Base-by-base conservation (phyloP, 2,797 vertebrate species). In the Darevskia mixta region DNA sequence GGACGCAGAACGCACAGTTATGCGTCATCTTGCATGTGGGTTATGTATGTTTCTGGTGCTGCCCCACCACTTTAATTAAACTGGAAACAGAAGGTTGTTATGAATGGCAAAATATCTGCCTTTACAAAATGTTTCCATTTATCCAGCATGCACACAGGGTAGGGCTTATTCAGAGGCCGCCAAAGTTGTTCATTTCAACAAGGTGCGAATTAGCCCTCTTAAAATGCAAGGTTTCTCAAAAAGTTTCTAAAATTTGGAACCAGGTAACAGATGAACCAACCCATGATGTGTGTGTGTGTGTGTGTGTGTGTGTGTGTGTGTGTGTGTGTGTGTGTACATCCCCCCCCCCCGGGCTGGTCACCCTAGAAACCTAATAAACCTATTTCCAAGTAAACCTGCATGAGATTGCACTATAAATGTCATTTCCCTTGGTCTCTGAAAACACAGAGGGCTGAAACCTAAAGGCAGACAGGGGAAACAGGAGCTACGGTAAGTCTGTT, bases 11-110 rank as follows among this genome's bases (percentile, higher is more conserved):
- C 73, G 23, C 49, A n/a, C 45, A 86, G 7, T 38, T 83, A 13
- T 43, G 55, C 67, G 15, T 76, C 58, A 71, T 17, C 71, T 72
- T 43, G 64, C 10, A 1, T 49, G 80, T 41, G 41, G 79, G 45
- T 8, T 87, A 61, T 80, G 49, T 58, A 77, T 67, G 18, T 43
- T 15, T 13, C 79, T 90, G 43, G 32, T 73, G 43, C 18, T 8
- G 32, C 5, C 7, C n/a, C 83, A 45, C 17, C 29, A 82, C 45
- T 88, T 83, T 76, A 89, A 86, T 80, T 85, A 87, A 92, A 86
- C 15, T 8, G 25, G 8, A 79, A 82, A 73, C 41, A 45, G 1
- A 27, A 0, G 8, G 69, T 29, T 67, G 7, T 87, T 85, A 83
- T 83, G 79, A 81, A 41, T 23, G 2, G 69, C 55, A 85, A 79